These are phyloP conservation scores for Numida meleagris DNA, from an alignment of 2,113 vertebrate species.

Conservation along the genomic window DNA sequence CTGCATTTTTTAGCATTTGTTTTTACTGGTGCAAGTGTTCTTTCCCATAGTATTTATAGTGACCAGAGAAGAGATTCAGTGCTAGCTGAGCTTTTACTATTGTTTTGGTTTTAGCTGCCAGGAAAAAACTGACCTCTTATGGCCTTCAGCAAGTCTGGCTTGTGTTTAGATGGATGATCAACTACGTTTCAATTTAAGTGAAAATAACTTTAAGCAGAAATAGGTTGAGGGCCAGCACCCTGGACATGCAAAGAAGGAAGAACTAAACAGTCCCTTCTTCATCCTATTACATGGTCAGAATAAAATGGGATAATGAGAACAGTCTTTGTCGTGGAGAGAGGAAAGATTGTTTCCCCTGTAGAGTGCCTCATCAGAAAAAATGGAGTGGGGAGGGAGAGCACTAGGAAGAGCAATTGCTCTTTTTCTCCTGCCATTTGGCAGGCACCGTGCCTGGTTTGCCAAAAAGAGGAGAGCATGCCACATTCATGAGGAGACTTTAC, in stretches of 20 bases:
- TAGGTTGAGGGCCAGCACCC: not conserved
- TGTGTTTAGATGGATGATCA: conserved; percentile 43
- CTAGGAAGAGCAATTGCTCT: not conserved
- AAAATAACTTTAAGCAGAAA: conserved; percentile 35
- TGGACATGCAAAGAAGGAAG: not conserved
- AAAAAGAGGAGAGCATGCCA: not conserved
- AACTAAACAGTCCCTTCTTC: not conserved
- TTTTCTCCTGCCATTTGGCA: not conserved
- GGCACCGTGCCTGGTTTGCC: not conserved
- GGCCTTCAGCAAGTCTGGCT: conserved; percentile 38
- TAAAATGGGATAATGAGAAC: conserved; percentile 1
- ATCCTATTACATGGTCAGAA: not conserved
- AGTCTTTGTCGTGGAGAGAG: not conserved
- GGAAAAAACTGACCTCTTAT: conserved; percentile 61
- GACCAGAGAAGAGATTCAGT: conserved; percentile 19
- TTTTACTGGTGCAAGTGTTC: not conserved
- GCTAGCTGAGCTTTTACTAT: conserved; percentile 57
- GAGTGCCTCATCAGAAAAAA: conserved; percentile 8
- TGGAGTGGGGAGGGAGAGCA: not conserved
- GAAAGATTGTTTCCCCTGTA: not conserved
- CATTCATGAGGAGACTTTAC: not conserved
- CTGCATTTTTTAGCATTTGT: not conserved
- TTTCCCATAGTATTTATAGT: conserved; percentile 65
- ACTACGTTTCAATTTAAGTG: conserved; percentile 18
- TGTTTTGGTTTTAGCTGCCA: conserved; percentile 65